Base-by-base conservation (phyloP, 1,140 invertebrate genomes). In the Ceratosolen solmsi region DNA sequence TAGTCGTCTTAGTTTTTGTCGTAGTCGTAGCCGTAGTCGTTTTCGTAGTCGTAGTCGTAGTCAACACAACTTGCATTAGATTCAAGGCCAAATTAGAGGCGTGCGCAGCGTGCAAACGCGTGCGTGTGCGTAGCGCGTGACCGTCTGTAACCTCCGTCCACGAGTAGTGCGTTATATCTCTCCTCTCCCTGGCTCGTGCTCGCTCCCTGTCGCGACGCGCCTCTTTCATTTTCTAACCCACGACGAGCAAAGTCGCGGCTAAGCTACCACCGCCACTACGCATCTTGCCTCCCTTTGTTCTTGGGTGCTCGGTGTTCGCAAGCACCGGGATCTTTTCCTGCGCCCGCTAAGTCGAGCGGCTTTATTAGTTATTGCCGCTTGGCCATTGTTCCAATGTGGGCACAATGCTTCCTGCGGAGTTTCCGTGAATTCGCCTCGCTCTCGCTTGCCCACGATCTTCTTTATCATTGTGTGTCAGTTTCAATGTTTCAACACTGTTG, bases 31-130 rank as follows among this genome's bases (percentile, higher is more conserved):
- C 13, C 41, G 41, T 46, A 5, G 41, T 46, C 5, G 41, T 46
- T 13, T 5, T 46, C 41, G 41, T 46, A 5, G 41, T 46, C 81
- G 82, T 46, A 46, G 41, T 46, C 82, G 82, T 82, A 70, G 85
- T 83, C 82, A 85, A 82, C 84, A 79, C 83, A 82, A 84, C 84
- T 85, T 87, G 87, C 86, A 89, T 90, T 90, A 90, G 89, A 90
- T 88, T 87, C 88, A 89, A 89, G 88, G 89, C 84, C 87, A 87
- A 90, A 88, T 89, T 89, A 89, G 89, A 89, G 87, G 68, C 83
- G 74, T 75, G 79, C 79, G 49, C 36, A 33, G 83, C 82, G 63
- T 56, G 73, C 71, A 68, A 81, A 86, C 82, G 73, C 54, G 27
- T 56, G 17, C 33, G 73, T 75, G 54, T 60, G 83, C 84, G 82